A percentile compares a stretch with the other conserved stretches of the same genome.
phyloP scores from a whole-genome alignment of 2,797 vertebrate genomes.

The Zalophus californianus region DNA sequence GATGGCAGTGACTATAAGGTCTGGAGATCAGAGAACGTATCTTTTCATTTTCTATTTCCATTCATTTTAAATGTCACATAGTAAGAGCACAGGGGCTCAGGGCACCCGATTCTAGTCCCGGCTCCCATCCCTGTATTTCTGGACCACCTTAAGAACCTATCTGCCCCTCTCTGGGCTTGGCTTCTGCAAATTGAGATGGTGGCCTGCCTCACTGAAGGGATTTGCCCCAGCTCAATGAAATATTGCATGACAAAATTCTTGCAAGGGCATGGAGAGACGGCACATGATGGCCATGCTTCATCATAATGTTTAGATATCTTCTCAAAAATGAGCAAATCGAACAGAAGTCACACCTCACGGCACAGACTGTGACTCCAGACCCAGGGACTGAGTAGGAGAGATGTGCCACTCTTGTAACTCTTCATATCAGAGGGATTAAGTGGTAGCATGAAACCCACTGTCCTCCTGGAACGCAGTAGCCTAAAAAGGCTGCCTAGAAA shows the following conservation, averaged over 20 bases:
- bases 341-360: background rate
- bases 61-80: background rate
- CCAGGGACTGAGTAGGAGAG: background rate
- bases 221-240: background rate
- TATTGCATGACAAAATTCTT: background rate
- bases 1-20: fast-evolving
- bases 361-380: background rate
- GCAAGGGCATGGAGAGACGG: background rate
- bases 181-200: background rate
- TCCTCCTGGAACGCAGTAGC: conserved; percentile 11
- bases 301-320: background rate
- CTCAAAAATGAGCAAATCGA: conserved; percentile 26
- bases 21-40: background rate
- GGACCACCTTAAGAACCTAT: background rate
- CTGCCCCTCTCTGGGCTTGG: background rate
- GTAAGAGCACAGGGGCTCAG: background rate
- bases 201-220: background rate
- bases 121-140: background rate
- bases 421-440: conserved; percentile 7
- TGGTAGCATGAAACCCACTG: background rate
- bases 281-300: background rate
- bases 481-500: conserved; percentile 61
- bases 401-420: background rate
- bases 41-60: background rate
- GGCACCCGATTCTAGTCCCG: background rate